Conservation (phyloP, 2,113 vertebrate genomes). For the Lepisosteus oculatus region DNA sequence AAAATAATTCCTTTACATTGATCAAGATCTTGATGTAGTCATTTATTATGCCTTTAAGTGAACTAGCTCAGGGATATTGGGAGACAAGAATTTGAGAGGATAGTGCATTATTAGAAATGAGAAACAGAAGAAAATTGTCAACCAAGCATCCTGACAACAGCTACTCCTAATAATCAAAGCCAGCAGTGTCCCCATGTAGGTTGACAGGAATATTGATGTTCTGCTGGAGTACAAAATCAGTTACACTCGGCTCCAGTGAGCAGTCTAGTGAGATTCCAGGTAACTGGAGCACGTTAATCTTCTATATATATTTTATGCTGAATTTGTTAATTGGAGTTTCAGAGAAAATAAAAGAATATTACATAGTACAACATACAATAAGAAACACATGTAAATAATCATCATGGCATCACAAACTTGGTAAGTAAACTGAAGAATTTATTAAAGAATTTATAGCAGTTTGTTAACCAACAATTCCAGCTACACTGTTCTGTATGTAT, state of each 20-base stretch:
- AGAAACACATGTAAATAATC: too few species aligned
- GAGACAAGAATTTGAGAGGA: background rate
- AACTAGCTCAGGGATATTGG: background rate
- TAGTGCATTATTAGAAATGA: background rate
- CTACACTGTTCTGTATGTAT: too few species aligned
- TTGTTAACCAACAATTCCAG: too few species aligned
- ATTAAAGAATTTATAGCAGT: too few species aligned
- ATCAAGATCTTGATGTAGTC: too few species aligned
- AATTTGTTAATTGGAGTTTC: too few species aligned
- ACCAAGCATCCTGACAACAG: background rate
- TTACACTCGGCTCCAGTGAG: background rate
- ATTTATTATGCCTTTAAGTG: background rate
- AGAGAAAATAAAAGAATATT: too few species aligned
- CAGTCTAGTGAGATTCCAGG: background rate
- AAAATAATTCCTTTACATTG: too few species aligned
- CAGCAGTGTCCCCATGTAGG: background rate
- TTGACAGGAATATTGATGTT: background rate
- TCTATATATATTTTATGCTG: background rate
- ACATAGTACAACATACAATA: too few species aligned
- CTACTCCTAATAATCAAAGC: background rate
- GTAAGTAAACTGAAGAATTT: too few species aligned
- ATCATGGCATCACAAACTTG: too few species aligned
- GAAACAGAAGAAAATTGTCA: background rate
- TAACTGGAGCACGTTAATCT: background rate
- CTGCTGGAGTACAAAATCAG: background rate